Conservation (phyloP, 2,888 invertebrate species). For the Megamerina dolium region DNA sequence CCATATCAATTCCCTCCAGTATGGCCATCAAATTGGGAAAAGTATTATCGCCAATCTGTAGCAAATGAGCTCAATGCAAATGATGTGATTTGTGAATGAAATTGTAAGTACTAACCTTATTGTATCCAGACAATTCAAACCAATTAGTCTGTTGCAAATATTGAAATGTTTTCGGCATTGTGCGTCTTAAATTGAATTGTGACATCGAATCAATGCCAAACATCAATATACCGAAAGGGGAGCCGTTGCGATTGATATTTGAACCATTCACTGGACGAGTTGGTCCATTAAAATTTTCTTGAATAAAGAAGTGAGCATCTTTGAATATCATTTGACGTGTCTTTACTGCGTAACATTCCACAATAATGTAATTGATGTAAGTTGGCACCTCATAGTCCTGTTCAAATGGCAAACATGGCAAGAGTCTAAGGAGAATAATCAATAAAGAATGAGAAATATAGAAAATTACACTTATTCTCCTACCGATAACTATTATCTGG, state of each 20-base stretch:
- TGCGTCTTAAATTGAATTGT: slow-evolving; percentile 2
- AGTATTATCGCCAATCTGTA: slow-evolving; percentile 1
- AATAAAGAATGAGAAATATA: no score
- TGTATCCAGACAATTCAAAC: slow-evolving; percentile 1
- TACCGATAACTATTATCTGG: no score
- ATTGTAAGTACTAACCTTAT: slow-evolving; percentile 1
- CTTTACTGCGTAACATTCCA: slow-evolving; percentile 1
- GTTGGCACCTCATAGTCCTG: background rate
- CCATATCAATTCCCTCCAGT: slow-evolving; percentile 29
- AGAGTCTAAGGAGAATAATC: slow-evolving; percentile 10
- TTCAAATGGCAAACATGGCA: background rate
- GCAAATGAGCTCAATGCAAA: background rate
- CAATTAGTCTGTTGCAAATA: slow-evolving; percentile 1
- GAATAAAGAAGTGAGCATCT: slow-evolving; percentile 6
- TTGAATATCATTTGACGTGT: background rate
- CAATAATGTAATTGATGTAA: slow-evolving; percentile 1
- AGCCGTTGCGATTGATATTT: background rate
- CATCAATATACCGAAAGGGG: slow-evolving; percentile 1
- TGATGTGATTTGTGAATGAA: background rate
- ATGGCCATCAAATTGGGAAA: slow-evolving; percentile 4
- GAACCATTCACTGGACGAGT: background rate
- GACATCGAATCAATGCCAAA: slow-evolving; percentile 5
- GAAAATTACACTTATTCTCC: no score
- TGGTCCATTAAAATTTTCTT: background rate
- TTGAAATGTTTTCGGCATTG: slow-evolving; percentile 1